Percentiles rank a stretch among this genome's conserved stretches.
These are phyloP conservation scores for Xylota sylvarum DNA, from an alignment of 2,888 invertebrate species.

Conservation along the genomic window DNA sequence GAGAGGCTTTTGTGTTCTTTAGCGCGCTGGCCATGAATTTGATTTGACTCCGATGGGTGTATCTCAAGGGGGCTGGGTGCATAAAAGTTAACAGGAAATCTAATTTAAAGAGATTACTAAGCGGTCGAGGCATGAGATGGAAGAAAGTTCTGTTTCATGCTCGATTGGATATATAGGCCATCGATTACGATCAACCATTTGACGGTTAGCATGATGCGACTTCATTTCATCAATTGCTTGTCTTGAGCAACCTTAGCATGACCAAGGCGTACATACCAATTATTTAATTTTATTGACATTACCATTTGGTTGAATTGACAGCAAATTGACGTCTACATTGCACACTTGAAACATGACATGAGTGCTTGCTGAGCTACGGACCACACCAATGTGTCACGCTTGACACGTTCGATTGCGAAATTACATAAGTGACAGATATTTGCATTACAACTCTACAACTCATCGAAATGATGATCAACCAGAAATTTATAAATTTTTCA, in stretches of 20 bases:
- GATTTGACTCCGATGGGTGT: conserved; percentile 52
- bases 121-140: conserved; percentile 51
- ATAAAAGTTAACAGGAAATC: conserved; percentile 77
- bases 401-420: conserved; percentile 53
- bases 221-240: background rate
- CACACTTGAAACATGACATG: conserved; percentile 31
- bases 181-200: conserved; percentile 45
- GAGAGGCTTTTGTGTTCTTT: conserved; percentile 39
- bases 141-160: conserved; percentile 66
- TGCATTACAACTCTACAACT: conserved; percentile 54
- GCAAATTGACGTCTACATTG: conserved; percentile 25
- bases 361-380: conserved; percentile 40
- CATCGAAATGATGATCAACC: conserved; percentile 44
- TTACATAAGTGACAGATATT: conserved; percentile 66
- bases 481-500: conserved; percentile 40
- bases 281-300: conserved; percentile 31
- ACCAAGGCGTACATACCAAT: background rate
- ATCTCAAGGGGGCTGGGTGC: conserved; percentile 64
- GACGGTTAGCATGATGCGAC: background rate
- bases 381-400: conserved; percentile 52
- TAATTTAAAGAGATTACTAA: conserved; percentile 75
- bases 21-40: conserved; percentile 49
- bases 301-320: conserved; percentile 35
- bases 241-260: background rate
- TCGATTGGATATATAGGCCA: conserved; percentile 70